Conservation (phyloP, 2,797 vertebrate genomes). For the Hyperoplus lanceolatus region DNA sequence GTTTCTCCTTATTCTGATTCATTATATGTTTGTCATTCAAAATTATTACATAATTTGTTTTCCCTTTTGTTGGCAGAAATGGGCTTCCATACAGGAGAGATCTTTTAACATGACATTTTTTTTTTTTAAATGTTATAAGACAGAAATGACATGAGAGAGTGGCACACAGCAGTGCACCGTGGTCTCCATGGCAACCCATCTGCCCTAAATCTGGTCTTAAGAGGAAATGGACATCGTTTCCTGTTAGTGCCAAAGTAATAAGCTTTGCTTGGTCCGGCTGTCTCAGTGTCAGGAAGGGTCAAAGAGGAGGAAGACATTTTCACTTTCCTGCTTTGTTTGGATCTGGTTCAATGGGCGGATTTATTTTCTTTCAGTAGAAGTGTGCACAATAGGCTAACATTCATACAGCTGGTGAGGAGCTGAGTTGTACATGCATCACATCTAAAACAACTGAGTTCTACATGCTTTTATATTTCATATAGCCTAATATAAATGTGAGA, state of each 20-base stretch:
- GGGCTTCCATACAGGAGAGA: neutral
- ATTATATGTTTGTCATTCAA: neutral
- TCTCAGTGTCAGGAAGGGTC: neutral
- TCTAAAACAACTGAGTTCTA: neutral
- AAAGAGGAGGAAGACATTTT: neutral
- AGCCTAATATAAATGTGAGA: too few species aligned
- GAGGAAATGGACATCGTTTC: conserved; percentile 12
- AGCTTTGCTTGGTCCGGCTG: conserved; percentile 34
- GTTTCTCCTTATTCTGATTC: neutral
- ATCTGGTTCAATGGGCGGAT: neutral
- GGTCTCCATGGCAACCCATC: conserved; percentile 61
- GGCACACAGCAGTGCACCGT: conserved; percentile 36
- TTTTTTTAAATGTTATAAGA: neutral
- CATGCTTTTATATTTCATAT: neutral
- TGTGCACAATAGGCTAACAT: too few species aligned
- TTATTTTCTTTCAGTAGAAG: neutral
- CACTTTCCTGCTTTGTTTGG: neutral
- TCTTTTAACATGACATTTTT: neutral
- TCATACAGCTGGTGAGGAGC: too few species aligned
- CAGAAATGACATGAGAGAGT: conserved; percentile 5
- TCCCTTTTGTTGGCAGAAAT: neutral
- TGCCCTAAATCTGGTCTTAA: conserved; percentile 46
- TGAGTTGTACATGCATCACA: neutral
- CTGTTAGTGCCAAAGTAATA: conserved; percentile 32
- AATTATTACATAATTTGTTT: neutral